phyloP scores from a whole-genome alignment of 1,140 invertebrate genomes.

The Danaus plexippus region DNA sequence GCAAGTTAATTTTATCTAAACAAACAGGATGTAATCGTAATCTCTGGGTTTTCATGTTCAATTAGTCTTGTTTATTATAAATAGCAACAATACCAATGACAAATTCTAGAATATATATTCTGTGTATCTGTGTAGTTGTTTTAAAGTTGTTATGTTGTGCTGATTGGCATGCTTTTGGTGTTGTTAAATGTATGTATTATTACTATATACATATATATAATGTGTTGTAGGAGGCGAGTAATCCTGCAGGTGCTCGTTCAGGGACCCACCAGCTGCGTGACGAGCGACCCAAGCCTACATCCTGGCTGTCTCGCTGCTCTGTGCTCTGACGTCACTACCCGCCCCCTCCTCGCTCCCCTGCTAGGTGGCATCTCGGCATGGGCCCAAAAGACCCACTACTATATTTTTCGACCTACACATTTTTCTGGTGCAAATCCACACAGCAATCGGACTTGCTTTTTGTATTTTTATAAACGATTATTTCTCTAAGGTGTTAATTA shows the following conservation, averaged over 20 bases:
- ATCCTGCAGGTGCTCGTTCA: conserved; percentile 77
- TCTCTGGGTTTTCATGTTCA: too few relatives aligned
- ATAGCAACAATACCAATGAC: too few relatives aligned
- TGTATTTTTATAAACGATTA: conserved; percentile 68
- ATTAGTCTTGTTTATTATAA: too few relatives aligned
- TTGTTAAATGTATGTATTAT: too few relatives aligned
- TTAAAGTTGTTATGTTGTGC: too few relatives aligned
- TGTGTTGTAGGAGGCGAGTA: conserved; percentile 80
- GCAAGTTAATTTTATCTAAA: too few relatives aligned
- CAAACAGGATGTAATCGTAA: too few relatives aligned
- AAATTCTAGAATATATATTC: too few relatives aligned
- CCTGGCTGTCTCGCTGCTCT: conserved; percentile 81
- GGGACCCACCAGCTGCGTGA: conserved; percentile 79
- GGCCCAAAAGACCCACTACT: conserved; percentile 39
- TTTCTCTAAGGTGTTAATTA: conserved; percentile 27
- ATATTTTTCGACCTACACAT: conserved; percentile 65
- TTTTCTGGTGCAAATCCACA: conserved; percentile 51
- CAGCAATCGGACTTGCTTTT: conserved; percentile 58
- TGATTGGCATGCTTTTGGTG: too few relatives aligned
- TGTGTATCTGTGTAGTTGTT: too few relatives aligned
- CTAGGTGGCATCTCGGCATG: conserved; percentile 21
- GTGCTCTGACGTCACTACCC: conserved; percentile 77
- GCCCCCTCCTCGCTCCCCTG: conserved; percentile 17
- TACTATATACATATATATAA: conserved; percentile 2
- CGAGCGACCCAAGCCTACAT: conserved; percentile 81